Evolutionary conservation across 2,797 vertebrate species (phyloP), one percentile per base, ranked within the genome.

Genomic region (Eutrigla gurnardus): DNA sequence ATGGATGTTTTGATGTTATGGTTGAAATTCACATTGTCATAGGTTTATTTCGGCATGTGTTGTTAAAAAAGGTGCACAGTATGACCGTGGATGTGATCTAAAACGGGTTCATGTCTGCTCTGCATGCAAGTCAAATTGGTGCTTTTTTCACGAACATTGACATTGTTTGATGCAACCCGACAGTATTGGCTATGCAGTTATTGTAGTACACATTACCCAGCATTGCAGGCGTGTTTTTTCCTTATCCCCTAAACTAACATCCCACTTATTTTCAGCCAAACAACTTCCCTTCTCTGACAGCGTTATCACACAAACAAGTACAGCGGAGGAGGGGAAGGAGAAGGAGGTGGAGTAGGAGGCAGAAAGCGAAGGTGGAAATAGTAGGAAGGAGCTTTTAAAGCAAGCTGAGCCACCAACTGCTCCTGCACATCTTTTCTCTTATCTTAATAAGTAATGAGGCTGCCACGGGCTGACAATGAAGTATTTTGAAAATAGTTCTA

Each of bases 401-500:
- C 93, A 93, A 96, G 94, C 94, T 87, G 93, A 95, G 95, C 94
- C 93, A 93, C 96, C 94, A 93, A 95, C 96, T 94, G 95, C 95
- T 96, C 85, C 80, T 87, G 92, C 94, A 95, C 95, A 96, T 96
- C 95, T 95, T 90, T 96, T 95, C 94, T 95, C 96, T 98, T 99
- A 99, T 98, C 97, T 98, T 97, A 97, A 97, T 99, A 99, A 99
- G 95, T 98, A 98, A 99, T 98, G 97, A 98, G 96, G 93, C 95
- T 98, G 97, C 97, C 97, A 97, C 94, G 83, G 96, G 96, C 97
- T 98, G 98, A 98, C 97, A 99, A 95, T 98, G 97, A 99, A 97
- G 97, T 97, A 99, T 98, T 99, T 97, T 98, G 96, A 97, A 97
- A 98, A 98, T 97, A 97, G 96, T 98, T 98, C 96, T 99, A 97